A percentile compares a stretch with the other conserved stretches of the same genome.
Evolutionary conservation across 1,140 invertebrate species (phyloP).

Genomic region (Fopius arisanus): DNA sequence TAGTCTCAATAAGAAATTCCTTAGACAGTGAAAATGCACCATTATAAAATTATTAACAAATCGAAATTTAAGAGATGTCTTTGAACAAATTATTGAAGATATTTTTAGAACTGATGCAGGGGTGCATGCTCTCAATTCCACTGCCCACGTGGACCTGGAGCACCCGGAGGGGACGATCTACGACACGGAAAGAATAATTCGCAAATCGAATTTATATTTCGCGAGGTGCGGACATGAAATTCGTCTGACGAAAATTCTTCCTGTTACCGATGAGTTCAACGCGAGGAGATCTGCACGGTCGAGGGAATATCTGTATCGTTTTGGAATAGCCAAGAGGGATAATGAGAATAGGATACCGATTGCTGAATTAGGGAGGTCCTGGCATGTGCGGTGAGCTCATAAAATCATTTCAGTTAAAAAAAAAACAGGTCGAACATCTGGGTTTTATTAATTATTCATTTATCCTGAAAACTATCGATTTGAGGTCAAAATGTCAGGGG

Average conservation of each 20-base stretch:
- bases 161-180: constrained; percentile 61
- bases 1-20: no score
- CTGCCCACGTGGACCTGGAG: constrained; percentile 72
- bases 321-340: constrained; percentile 58
- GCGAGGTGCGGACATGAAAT: constrained; percentile 61
- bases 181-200: constrained; percentile 57
- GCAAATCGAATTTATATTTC: constrained; percentile 69
- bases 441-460: no score
- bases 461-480: no score
- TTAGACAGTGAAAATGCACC: no score
- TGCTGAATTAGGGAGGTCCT: constrained; percentile 38
- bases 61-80: constrained; percentile 2
- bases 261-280: constrained; percentile 70
- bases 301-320: constrained; percentile 75
- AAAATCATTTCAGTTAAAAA: constrained; percentile 1
- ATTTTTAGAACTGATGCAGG: constrained; percentile 75
- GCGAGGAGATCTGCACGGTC: constrained; percentile 67
- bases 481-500: no score
- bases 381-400: constrained; percentile 36
- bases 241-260: constrained; percentile 64
- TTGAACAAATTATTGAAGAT: constrained; percentile 24
- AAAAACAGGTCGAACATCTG: no score
- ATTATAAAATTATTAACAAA: no score
- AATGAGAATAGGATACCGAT: constrained; percentile 44
- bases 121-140: constrained; percentile 73